Percentiles rank a stretch among this genome's conserved stretches.
Conservation (phyloP, 2,888 invertebrate species). For the Melieria omissa region DNA sequence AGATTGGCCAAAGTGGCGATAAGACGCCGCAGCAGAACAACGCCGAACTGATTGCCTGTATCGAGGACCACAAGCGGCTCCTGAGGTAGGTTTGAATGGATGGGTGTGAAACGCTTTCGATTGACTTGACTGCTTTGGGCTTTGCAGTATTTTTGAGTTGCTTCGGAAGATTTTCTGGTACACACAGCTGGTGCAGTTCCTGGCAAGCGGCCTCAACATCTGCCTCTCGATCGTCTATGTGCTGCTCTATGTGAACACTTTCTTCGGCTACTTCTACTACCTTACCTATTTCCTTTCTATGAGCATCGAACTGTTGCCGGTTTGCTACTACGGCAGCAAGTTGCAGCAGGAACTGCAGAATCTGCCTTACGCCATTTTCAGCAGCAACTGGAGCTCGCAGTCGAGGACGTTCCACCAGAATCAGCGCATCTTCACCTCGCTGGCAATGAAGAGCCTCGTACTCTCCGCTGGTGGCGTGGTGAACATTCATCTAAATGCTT, state of each 20-base stretch:
- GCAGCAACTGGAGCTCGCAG: conserved; percentile 43
- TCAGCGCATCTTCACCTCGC: conserved; percentile 38
- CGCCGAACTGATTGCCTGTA: conserved; percentile 41
- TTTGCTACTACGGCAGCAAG: conserved; percentile 43
- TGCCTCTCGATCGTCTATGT: conserved; percentile 43
- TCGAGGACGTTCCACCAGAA: conserved; percentile 33
- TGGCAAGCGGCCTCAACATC: conserved; percentile 38
- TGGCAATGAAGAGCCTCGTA: conserved; percentile 33
- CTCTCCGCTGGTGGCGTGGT: conserved; percentile 43
- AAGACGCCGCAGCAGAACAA: conserved; percentile 34
- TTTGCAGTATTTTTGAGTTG: conserved; percentile 37
- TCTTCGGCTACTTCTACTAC: conserved; percentile 40
- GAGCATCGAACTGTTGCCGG: conserved; percentile 41
- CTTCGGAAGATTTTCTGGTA: conserved; percentile 36
- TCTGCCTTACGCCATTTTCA: conserved; percentile 43
- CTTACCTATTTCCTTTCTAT: conserved; percentile 33
- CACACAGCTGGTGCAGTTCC: conserved; percentile 36
- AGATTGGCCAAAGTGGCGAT: conserved; percentile 38
- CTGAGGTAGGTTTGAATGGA: conserved; percentile 36
- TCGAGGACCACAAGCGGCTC: conserved; percentile 45
- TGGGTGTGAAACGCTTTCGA: too few relatives aligned
- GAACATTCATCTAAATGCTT: conserved; percentile 39
- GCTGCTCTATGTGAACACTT: conserved; percentile 40
- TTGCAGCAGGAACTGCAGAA: conserved; percentile 41
- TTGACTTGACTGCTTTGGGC: too few relatives aligned